These are phyloP conservation scores for Lasioglossum oenotherae DNA, from an alignment of 2,888 invertebrate genomes.

Conservation along the genomic window DNA sequence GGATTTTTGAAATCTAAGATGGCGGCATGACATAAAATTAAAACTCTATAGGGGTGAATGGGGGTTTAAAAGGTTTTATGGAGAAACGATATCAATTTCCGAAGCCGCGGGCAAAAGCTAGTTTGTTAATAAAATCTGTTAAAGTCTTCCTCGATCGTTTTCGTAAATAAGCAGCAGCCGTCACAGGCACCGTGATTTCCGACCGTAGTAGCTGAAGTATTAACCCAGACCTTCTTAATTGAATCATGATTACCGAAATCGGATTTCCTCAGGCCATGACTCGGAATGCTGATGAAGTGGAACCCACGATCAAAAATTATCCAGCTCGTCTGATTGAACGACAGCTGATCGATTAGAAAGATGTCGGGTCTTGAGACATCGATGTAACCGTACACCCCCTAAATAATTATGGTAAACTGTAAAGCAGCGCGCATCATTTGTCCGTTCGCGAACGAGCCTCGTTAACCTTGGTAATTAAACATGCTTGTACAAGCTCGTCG, in stretches of 20 bases:
- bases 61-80: too few species aligned
- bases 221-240: neutral
- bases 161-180: neutral
- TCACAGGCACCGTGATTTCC: neutral
- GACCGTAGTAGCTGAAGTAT: neutral
- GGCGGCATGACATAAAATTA: too few species aligned
- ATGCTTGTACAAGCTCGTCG: neutral
- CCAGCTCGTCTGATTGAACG: neutral
- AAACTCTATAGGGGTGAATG: too few species aligned
- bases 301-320: neutral
- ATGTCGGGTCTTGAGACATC: neutral
- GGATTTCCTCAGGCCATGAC: neutral
- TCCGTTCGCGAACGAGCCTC: neutral
- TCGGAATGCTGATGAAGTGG: neutral
- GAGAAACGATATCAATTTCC: too few species aligned
- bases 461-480: neutral
- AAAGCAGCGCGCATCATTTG: neutral
- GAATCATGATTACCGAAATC: neutral
- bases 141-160: neutral
- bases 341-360: neutral
- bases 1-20: too few species aligned
- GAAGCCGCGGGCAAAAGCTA: too few species aligned
- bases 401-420: neutral
- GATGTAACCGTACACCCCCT: neutral
- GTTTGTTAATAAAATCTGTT: neutral